Evolutionary conservation across 2,888 invertebrate genomes (phyloP), one percentile per base, ranked within the genome.

Genomic region (Orchestes rusci): DNA sequence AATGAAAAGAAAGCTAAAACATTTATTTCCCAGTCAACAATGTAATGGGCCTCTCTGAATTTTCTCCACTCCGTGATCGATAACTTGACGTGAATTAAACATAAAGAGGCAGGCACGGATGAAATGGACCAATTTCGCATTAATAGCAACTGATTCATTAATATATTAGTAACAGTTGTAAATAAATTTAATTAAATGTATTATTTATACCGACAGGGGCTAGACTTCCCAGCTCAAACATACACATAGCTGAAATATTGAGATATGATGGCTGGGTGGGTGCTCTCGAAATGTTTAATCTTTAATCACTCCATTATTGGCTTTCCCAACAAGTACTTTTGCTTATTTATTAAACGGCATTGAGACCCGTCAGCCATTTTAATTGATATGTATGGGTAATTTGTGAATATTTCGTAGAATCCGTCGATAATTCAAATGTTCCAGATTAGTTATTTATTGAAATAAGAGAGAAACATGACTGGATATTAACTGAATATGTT

Each of bases 271-370:
- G 48, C 35, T 32, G 38, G 16, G 18, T 32, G 38, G 16, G 18
- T 29, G 44, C 48, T 41, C 32, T 45, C 45, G 45, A 40, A 44
- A 37, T 31, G 39, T 49, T 50, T 45, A 60, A 63, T 63, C 63
- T 63, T 64, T 65, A 63, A 65, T 61, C 59, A 58, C 57, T 61
- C 63, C 59, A 64, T 65, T 64, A 65, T 58, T 54, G 59, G 56
- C 56, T 56, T 56, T 53, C 34, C 44, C 44, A 19, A 45, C 59
- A 59, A 55, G 58, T 57, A 58, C 53, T 56, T 56, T 57, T 60
- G 58, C 60, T 63, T 59, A 63, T 60, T 62, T 62, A 63, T 56
- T 58, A 49, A 54, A 46, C 48, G 48, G 48, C 49, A 48, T 46
- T 47, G 51, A 48, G 48, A 43, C 37, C 43, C 23, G 48, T 31